phyloP scores from a whole-genome alignment of 2,888 invertebrate species.

The Oligia latruncula region DNA sequence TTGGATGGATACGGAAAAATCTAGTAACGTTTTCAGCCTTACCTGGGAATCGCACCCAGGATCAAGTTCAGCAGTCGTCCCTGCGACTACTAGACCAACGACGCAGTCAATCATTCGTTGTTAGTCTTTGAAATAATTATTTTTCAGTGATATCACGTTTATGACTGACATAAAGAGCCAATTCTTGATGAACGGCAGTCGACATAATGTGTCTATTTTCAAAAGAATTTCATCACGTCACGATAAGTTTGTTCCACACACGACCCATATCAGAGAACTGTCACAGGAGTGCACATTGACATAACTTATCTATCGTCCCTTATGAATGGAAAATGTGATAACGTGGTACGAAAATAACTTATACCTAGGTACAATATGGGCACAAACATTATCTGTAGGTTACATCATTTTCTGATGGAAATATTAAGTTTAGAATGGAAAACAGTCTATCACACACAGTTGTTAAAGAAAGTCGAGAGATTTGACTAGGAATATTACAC shows the following conservation, averaged over 20 bases:
- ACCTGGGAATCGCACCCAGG: background rate
- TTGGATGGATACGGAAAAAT: background rate
- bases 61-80: background rate
- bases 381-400: background rate
- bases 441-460: background rate
- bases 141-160: background rate
- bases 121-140: background rate
- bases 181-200: background rate
- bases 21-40: background rate
- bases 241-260: constrained; percentile 4
- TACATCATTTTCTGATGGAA: background rate
- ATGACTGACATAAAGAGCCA: background rate
- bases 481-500: background rate
- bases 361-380: background rate
- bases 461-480: background rate
- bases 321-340: constrained; percentile 19
- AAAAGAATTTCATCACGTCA: constrained; percentile 5
- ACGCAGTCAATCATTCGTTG: background rate
- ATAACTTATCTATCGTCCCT: constrained; percentile 17
- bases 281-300: constrained; percentile 17
- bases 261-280: constrained; percentile 38
- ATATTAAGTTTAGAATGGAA: background rate
- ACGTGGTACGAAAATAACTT: background rate
- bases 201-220: background rate
- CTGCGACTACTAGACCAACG: background rate